Evolutionary conservation across 2,797 vertebrate species (phyloP), one percentile per base, ranked within the genome.

Genomic region (Streptopelia turtur): DNA sequence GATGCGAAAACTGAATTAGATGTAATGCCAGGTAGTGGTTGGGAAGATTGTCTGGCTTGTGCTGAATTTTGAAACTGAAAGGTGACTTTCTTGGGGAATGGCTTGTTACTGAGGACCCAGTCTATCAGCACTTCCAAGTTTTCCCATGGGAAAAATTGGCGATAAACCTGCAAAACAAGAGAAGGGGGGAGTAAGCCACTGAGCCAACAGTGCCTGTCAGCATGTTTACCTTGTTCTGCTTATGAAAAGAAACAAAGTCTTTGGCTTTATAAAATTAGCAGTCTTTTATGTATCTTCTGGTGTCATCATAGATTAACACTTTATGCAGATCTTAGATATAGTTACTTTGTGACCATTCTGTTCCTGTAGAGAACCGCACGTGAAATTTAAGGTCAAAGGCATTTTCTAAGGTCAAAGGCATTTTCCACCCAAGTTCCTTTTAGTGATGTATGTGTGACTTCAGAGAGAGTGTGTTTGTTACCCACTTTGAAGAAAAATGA

Each of bases 401-500:
- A 7, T 52, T 89, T 75, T 27, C 37, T 76, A n/a, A n/a, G n/a
- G n/a, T n/a, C n/a, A n/a, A n/a, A n/a, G n/a, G n/a, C n/a, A n/a
- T n/a, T n/a, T n/a, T n/a, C n/a, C n/a, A 1, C 35, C 14, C 21
- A 49, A 9, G 11, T 31, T 4, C 57, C 28, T 60, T 20, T 24
- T 11, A 37, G n/a, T 21, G 13, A 41, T 0, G 0, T 27, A 12
- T 55, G 33, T 39, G 22, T 77, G 59, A 50, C 47, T 82, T 78
- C 52, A 91, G 72, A 63, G n/a, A n/a, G 28, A 43, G 45, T 2
- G 18, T 4, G 5, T 30, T 57, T 77, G 31, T 75, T 74, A 17
- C 39, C 27, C 0, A 0, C 14, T 12, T 6, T 41, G 52, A 28
- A 35, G 22, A 2, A 4, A 57, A 49, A 50, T 8, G 11, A 31